Conservation (phyloP, 2,797 vertebrate genomes). For the Heterohyrax brucei region DNA sequence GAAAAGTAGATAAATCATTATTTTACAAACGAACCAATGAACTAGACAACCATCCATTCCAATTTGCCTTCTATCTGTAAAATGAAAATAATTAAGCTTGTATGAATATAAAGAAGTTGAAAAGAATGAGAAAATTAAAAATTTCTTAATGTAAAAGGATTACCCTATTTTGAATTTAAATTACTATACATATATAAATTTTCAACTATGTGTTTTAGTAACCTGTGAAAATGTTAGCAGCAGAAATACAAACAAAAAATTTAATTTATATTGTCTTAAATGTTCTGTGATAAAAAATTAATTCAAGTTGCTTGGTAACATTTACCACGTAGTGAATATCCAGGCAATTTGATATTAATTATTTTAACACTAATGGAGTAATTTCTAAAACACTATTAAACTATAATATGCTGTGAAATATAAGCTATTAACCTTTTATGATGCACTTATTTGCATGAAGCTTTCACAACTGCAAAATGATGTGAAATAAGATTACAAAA, state of each 20-base stretch:
- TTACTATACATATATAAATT: not conserved
- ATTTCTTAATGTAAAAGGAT: not conserved
- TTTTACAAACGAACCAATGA: conserved; percentile 9
- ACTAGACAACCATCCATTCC: not conserved
- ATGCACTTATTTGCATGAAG: conserved; percentile 8
- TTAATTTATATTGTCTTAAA: conserved; percentile 37
- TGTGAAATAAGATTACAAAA: not conserved
- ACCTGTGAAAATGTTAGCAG: not conserved
- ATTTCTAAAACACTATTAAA: conserved; percentile 46
- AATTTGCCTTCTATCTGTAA: not conserved
- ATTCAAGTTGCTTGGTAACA: not conserved
- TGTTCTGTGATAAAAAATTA: conserved; percentile 20
- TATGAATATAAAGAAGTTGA: not conserved
- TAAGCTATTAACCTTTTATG: conserved; percentile 15
- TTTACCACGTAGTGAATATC: conserved; percentile 7
- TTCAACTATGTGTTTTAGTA: not conserved
- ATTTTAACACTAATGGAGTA: conserved; percentile 32
- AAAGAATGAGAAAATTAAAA: not conserved
- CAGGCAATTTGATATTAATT: conserved; percentile 9
- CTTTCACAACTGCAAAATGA: not conserved
- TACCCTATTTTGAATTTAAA: conserved; percentile 16
- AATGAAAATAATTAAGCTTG: not conserved
- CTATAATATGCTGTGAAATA: not conserved
- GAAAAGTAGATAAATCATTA: not conserved
- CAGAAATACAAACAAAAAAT: not conserved